phyloP scores from a whole-genome alignment of 1,140 invertebrate genomes.

The Anoplolepis gracilipes region DNA sequence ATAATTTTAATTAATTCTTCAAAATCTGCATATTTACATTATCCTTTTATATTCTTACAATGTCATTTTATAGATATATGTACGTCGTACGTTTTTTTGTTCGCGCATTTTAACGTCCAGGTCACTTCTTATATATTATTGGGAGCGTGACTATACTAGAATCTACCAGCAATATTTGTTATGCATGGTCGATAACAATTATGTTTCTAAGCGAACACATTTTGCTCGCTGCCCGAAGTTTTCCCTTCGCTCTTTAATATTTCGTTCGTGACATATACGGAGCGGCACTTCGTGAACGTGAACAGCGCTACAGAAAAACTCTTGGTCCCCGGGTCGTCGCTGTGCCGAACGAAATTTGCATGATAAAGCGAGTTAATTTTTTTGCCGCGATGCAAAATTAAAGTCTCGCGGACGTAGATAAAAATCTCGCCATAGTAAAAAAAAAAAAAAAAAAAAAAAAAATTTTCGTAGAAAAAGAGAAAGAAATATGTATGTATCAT shows the following conservation, averaged over 20 bases:
- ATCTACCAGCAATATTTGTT: conserved; percentile 24
- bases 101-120: neutral
- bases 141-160: conserved; percentile 5
- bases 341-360: conserved; percentile 31
- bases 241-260: conserved; percentile 19
- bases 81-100: neutral
- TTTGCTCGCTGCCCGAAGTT: neutral
- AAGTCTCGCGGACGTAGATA: conserved; percentile 36
- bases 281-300: neutral
- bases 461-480: neutral
- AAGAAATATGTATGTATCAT: neutral
- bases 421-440: conserved; percentile 26
- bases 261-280: neutral
- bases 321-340: neutral
- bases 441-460: conserved; percentile 7
- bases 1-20: conserved; percentile 18
- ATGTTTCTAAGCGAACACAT: conserved; percentile 35
- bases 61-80: neutral
- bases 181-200: conserved; percentile 12
- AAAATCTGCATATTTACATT: neutral
- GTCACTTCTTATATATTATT: neutral
- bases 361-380: conserved; percentile 58
- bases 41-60: neutral
- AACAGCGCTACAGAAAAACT: conserved; percentile 14
- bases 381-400: conserved; percentile 29